Evolutionary conservation across 2,797 vertebrate genomes (phyloP).

Genomic region (Glossophaga mutica): DNA sequence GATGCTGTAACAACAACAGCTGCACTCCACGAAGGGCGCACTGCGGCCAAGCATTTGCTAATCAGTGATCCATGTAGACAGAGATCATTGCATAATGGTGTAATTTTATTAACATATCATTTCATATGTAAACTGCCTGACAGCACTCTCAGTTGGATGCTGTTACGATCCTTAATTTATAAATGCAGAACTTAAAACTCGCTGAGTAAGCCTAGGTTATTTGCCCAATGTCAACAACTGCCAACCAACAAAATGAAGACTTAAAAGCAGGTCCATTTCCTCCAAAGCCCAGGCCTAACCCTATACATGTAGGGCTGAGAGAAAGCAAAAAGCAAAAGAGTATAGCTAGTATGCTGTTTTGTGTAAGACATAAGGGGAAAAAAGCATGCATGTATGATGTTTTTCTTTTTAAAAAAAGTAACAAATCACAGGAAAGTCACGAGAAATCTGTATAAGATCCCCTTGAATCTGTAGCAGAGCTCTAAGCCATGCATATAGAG

Average conservation of each 20-base stretch:
- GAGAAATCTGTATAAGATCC: neutral
- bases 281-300: neutral
- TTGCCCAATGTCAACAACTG: neutral
- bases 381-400: neutral
- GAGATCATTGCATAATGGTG: neutral
- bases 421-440: neutral
- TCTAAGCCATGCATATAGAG: neutral
- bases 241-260: neutral
- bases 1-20: neutral
- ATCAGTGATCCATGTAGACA: neutral
- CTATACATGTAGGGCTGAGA: neutral
- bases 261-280: neutral
- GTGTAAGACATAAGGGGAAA: neutral
- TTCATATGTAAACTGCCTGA: neutral
- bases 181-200: neutral
- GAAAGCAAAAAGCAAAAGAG: neutral
- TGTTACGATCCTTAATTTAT: neutral
- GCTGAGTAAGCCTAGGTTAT: neutral
- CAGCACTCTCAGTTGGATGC: neutral
- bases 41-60: neutral
- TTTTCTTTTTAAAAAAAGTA: neutral
- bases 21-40: neutral
- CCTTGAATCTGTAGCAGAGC: neutral
- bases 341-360: neutral
- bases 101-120: neutral